phyloP scores from a whole-genome alignment of 2,888 invertebrate genomes.

The Cordilura impudica region DNA sequence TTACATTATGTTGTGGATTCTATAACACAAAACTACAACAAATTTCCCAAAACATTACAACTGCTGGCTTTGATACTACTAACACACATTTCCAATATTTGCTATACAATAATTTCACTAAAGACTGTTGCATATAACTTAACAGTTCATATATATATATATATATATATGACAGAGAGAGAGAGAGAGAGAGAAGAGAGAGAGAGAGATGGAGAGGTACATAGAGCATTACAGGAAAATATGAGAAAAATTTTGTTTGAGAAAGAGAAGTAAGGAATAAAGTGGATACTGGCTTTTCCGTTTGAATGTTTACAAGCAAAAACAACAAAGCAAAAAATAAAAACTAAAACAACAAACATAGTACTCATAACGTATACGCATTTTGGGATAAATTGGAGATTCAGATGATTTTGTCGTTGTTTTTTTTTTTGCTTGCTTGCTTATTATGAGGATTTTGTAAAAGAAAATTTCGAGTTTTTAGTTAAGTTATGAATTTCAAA shows the following conservation, averaged over 20 bases:
- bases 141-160: neutral
- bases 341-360: neutral
- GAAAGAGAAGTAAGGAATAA: neutral
- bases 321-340: neutral
- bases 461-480: conserved; percentile 60
- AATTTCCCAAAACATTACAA: neutral
- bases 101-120: conserved; percentile 12
- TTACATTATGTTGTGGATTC: neutral
- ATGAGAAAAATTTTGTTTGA: neutral
- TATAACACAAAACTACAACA: neutral
- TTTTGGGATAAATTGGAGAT: conserved; percentile 59
- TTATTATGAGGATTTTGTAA: conserved; percentile 49
- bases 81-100: conserved; percentile 51
- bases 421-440: conserved; percentile 32
- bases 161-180: neutral
- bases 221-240: neutral
- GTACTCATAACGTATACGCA: conserved; percentile 50
- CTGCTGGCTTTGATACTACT: conserved; percentile 46
- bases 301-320: neutral
- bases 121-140: conserved; percentile 51
- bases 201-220: too few species aligned
- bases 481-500: conserved; percentile 62
- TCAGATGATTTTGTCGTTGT: conserved; percentile 40
- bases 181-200: neutral
- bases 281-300: conserved; percentile 50